Percentiles rank a stretch among this genome's conserved stretches.
Evolutionary conservation across 92 coral and sea anemone genomes (phyloP).

Genomic region (Actinernus sp.): DNA sequence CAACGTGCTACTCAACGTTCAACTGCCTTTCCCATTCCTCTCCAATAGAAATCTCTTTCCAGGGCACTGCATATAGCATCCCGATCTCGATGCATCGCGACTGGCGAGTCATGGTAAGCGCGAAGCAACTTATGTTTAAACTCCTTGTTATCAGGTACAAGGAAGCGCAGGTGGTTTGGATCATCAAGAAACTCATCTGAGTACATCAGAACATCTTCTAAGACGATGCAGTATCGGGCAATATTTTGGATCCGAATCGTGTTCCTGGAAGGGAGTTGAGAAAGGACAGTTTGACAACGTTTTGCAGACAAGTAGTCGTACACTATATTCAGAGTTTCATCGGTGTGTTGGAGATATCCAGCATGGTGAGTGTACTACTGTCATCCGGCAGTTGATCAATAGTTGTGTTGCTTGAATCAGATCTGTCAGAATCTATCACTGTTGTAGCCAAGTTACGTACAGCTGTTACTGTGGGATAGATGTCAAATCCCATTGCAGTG

Average conservation of each 20-base stretch:
- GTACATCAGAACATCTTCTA: constrained; percentile 14
- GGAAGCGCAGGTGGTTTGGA: constrained; percentile 12
- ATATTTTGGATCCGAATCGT: constrained; percentile 9
- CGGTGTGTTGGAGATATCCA: too few species aligned
- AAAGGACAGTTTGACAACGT: constrained; percentile 3
- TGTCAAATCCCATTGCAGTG: too few species aligned
- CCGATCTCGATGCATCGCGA: constrained; percentile 41
- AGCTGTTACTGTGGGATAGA: too few species aligned
- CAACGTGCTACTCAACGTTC: constrained; percentile 37
- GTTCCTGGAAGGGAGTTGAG: not conserved
- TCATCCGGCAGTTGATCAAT: too few species aligned
- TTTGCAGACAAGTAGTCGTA: constrained; percentile 9
- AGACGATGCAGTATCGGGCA: constrained; percentile 5
- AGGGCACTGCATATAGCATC: constrained; percentile 43
- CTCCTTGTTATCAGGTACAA: constrained; percentile 19
- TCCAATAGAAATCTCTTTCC: constrained; percentile 38
- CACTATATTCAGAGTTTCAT: not conserved
- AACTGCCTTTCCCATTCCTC: constrained; percentile 34
- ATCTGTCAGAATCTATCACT: too few species aligned
- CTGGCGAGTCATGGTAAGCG: constrained; percentile 29
- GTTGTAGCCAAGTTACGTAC: too few species aligned
- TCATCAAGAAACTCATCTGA: constrained; percentile 8
- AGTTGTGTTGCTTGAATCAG: too few species aligned
- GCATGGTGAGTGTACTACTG: too few species aligned
- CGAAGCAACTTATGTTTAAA: constrained; percentile 10